Base-by-base conservation (phyloP, 1,140 invertebrate genomes). In the Oedothorax gibbosus region DNA sequence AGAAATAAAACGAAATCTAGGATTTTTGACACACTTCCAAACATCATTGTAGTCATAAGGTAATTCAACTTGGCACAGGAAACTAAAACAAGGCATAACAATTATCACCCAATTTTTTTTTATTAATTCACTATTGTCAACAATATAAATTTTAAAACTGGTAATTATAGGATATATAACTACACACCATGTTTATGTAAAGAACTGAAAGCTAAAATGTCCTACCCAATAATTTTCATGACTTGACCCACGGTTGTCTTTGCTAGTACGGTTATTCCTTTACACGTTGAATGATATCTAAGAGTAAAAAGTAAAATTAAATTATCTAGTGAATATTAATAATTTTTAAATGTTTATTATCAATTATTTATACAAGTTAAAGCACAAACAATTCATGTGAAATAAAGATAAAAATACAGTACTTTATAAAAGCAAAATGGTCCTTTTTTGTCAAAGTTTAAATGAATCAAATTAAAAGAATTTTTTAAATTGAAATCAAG, bases 21-120 rank as follows among this genome's bases (percentile, higher is more conserved):
- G 85, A 66, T 80, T 86, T 80, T 80, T 79, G 7, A 86, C 68
- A 79, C 35, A 73, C 51, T 65, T 80, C 85, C 85, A 86, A 51
- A 66, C 62, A 57, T 73, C 69, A 64, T 81, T 56, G 11, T 62
- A 65, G 20, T 15, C 1, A 6, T 60, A 51, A 20, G 83, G 75
- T 14, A 85, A 21, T 65, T 75, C 64, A 18, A 57, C 20, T 57
- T 84, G 81, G 53, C 81, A 84, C 20, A 84, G 54, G 20, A 73
- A 84, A 50, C 81, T 84, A 51, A 62, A 62, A 62, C 12, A 12
- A 62, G 18, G 18, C 18, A 62, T 12, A 62, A 62, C 57, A 1
- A 35, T 35, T n/a, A n/a, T n/a, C n/a, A n/a, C n/a, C n/a, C n/a
- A n/a, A n/a, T n/a, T n/a, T n/a, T n/a, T n/a, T n/a, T n/a, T n/a